Conservation (phyloP, 2,797 vertebrate species). For the Meda fulgida region DNA sequence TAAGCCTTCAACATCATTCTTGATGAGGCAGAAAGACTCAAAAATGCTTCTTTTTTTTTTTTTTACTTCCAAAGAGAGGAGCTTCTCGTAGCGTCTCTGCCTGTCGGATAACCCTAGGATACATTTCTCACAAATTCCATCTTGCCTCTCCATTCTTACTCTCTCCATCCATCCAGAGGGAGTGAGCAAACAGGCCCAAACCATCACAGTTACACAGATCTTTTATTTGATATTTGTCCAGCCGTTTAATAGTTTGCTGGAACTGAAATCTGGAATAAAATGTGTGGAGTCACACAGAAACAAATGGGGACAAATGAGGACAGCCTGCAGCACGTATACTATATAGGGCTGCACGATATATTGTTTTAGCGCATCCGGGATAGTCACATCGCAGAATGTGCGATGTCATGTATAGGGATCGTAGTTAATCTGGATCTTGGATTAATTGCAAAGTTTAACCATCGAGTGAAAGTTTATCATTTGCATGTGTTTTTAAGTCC, state of each 20-base stretch:
- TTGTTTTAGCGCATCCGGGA: no score
- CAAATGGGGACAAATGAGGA: not conserved
- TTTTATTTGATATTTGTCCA: not conserved
- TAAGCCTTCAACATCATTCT: slow-evolving; percentile 35
- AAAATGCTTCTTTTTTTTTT: no score
- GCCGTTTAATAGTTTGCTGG: not conserved
- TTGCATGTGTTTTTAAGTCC: no score
- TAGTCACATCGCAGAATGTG: no score
- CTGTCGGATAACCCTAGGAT: slow-evolving; percentile 37
- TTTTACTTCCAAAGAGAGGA: slow-evolving; percentile 15
- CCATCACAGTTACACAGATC: not conserved
- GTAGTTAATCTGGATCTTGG: no score
- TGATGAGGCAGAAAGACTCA: slow-evolving; percentile 13
- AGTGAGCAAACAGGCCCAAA: not conserved
- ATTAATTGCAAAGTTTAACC: no score
- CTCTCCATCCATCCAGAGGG: not conserved
- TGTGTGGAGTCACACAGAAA: slow-evolving; percentile 16
- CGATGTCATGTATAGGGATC: no score
- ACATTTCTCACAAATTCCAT: slow-evolving; percentile 14
- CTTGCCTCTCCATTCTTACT: slow-evolving; percentile 20
- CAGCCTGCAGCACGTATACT: not conserved
- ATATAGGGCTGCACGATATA: no score
- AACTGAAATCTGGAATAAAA: not conserved
- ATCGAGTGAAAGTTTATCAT: no score
- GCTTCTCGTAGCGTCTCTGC: slow-evolving; percentile 31